Evolutionary conservation across 2,113 vertebrate genomes (phyloP).

Genomic region (Cyanistes caeruleus): DNA sequence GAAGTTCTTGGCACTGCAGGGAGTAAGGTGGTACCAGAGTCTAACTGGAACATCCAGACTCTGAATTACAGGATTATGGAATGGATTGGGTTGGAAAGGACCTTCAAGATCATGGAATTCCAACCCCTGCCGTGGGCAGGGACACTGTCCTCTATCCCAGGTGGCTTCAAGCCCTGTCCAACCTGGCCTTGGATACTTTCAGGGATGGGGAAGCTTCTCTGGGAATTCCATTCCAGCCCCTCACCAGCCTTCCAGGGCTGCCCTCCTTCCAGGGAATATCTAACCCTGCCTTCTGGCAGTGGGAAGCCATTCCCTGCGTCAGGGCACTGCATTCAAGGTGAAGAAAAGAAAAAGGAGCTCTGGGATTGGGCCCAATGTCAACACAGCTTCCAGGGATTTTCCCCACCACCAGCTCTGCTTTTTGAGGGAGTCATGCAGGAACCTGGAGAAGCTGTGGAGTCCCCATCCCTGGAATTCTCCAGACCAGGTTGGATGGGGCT

Average conservation of each 20-base stretch:
- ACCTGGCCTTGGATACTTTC: not conserved
- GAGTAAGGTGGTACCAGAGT: not conserved
- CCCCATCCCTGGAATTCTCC: not conserved
- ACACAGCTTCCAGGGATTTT: not conserved
- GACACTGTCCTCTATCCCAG: not conserved
- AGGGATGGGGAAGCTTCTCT: not conserved
- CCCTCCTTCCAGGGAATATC: not conserved
- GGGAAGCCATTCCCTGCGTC: not conserved
- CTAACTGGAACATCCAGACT: accelerated
- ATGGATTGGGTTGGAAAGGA: not conserved
- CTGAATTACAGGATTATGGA: accelerated
- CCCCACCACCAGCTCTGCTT: not conserved
- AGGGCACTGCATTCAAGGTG: not conserved
- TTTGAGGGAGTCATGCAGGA: not conserved
- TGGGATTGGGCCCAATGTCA: not conserved
- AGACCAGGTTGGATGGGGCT: not conserved
- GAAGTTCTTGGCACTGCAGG: not conserved
- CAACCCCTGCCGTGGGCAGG: not conserved
- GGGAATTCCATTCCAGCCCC: not conserved
- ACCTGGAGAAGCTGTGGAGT: not conserved
- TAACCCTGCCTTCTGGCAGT: not conserved
- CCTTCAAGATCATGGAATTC: not conserved
- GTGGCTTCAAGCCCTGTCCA: accelerated
- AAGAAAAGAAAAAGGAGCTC: not conserved
- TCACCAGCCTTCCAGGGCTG: not conserved